A percentile compares a stretch with the other conserved stretches of the same genome.
phyloP scores from a whole-genome alignment of 2,888 invertebrate species.

The Cylloceria caligata region DNA sequence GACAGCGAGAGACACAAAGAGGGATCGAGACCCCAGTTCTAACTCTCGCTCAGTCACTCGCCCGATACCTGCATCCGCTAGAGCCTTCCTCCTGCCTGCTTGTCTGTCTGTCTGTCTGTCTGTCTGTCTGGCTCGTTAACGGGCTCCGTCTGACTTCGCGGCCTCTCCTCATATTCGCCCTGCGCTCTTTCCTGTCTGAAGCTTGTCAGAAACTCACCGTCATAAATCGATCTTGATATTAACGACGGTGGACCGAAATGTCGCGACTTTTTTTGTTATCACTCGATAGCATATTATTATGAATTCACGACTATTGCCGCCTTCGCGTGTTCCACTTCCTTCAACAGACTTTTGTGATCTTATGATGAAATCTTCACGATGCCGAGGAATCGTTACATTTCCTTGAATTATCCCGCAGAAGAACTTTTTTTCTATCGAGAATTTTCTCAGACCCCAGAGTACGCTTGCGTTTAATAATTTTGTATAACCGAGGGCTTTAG shows the following conservation, averaged over 20 bases:
- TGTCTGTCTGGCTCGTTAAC: conserved; percentile 65
- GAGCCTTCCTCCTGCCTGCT: conserved; percentile 48
- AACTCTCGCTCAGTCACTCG: conserved; percentile 17
- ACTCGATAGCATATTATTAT: background rate
- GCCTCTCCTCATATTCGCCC: conserved; percentile 9
- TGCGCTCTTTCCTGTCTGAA: conserved; percentile 48
- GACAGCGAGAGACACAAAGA: conserved; percentile 64
- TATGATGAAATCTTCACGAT: background rate
- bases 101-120: conserved; percentile 63
- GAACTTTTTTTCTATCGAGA: background rate
- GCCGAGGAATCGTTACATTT: background rate
- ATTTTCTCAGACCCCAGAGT: background rate
- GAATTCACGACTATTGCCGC: background rate
- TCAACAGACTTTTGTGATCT: background rate
- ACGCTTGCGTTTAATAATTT: background rate
- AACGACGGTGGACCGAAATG: conserved; percentile 60
- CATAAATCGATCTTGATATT: conserved; percentile 63
- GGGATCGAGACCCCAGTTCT: conserved; percentile 17
- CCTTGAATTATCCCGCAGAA: background rate
- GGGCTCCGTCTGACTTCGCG: conserved; percentile 41
- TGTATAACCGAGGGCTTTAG: background rate
- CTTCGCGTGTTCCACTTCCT: background rate
- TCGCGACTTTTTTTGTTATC: conserved; percentile 34
- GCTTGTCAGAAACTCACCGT: conserved; percentile 47
- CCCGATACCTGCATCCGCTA: conserved; percentile 40